Base-by-base conservation (phyloP, 2,797 vertebrate genomes). In the Dicrostonyx torquatus region DNA sequence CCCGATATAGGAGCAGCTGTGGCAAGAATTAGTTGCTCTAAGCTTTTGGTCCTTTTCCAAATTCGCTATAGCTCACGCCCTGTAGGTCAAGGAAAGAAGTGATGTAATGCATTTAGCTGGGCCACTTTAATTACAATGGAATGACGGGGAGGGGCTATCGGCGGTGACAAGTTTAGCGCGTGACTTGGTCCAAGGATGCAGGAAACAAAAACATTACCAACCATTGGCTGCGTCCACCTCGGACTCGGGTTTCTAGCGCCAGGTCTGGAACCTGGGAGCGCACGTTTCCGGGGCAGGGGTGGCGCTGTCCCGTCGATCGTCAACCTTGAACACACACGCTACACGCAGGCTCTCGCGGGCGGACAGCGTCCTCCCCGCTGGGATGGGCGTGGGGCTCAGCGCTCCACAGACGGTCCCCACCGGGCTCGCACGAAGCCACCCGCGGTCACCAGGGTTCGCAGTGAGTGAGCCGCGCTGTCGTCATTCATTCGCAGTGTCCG, bases 51-150 rank as follows among this genome's bases (percentile, higher is more conserved):
- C 87, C 0, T 40, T 91, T 96, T 96, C 97, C 97, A 96, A 93
- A 90, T 93, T 91, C 53, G 24, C 68, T 76, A 45, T 79, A 48
- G 96, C 96, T 91, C 91, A 1, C 6, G 88, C 90, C 94, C 93
- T 37, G 10, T 92, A 92, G 95, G 97, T 97, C 96, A 94, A 93
- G 83, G 77, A 87, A 94, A 97, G 96, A 87, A 94, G 91, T 97
- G 97, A 97, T 83, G 97, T 97, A 95, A 97, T 97, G 96, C 97
- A 80, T 95, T 94, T 76, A 90, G 97, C 96, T 24, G 40, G 90
- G 96, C 87, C 87, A 55, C 92, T 96, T 95, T 95, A 97, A 97
- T 95, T 96, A 96, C 95, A 77, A 91, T 55, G 93, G 95, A 83
- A 80, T 12, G 94, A 60, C 89, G 89, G 87, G 97, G 97, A 79